These are phyloP conservation scores for Discoglossus pictus DNA, from an alignment of 2,797 vertebrate genomes.

Conservation along the genomic window DNA sequence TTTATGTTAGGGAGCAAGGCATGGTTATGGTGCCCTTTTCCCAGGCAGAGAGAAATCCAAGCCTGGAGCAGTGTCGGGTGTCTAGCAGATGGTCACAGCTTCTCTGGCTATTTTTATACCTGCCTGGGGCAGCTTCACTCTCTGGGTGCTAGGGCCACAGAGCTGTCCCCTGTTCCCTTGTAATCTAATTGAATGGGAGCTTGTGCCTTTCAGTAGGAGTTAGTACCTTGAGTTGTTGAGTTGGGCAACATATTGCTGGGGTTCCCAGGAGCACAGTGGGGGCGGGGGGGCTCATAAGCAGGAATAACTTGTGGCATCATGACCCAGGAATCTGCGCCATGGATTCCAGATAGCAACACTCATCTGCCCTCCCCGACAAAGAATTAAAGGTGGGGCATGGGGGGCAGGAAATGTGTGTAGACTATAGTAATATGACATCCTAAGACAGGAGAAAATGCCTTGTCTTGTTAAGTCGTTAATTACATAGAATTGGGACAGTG, in stretches of 20 bases:
- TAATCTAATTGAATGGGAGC: slow-evolving; percentile 1
- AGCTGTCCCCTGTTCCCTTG: neutral
- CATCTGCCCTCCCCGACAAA: slow-evolving; percentile 11
- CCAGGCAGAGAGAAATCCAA: slow-evolving; percentile 33
- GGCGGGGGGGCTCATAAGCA: neutral
- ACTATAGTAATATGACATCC: neutral
- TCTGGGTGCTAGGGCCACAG: slow-evolving; percentile 6
- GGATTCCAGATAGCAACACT: slow-evolving; percentile 23
- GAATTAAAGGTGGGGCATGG: slow-evolving; percentile 1
- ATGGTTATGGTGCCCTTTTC: slow-evolving; percentile 28
- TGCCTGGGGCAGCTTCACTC: slow-evolving; percentile 30
- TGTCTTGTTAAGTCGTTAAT: no score
- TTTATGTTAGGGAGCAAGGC: slow-evolving; percentile 20
- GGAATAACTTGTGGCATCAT: slow-evolving; percentile 37
- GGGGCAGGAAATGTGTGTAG: neutral
- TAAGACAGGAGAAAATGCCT: no score
- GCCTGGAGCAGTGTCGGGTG: slow-evolving; percentile 42
- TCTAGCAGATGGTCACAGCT: slow-evolving; percentile 47
- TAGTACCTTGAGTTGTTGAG: neutral
- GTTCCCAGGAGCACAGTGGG: neutral
- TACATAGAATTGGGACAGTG: no score
- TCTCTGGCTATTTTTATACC: slow-evolving; percentile 45
- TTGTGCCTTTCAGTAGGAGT: neutral
- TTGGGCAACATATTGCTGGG: neutral
- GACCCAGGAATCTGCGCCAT: slow-evolving; percentile 27